A percentile compares a stretch with the other conserved stretches of the same genome.
Conservation (phyloP, 2,113 vertebrate species). For the Neomonachus schauinslandi region DNA sequence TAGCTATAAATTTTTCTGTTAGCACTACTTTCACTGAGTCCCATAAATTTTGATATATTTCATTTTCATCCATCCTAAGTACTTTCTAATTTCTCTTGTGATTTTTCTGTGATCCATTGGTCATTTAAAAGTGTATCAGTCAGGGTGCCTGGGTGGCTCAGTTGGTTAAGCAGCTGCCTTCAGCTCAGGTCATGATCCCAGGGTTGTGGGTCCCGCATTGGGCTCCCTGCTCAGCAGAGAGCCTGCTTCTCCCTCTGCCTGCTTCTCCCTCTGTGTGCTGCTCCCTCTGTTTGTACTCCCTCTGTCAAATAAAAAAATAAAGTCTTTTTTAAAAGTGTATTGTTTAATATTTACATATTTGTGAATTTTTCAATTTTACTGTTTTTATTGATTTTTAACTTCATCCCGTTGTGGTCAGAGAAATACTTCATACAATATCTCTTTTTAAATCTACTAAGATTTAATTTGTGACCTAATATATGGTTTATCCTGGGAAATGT, state of each 20-base stretch:
- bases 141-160: no score
- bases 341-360: not conserved
- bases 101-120: not conserved
- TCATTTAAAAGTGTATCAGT: not conserved
- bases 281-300: no score
- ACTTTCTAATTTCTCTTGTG: not conserved
- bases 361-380: not conserved
- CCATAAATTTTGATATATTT: not conserved
- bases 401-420: not conserved
- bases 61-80: not conserved
- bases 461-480: not conserved
- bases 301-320: no score
- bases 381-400: not conserved
- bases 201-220: no score
- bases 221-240: no score
- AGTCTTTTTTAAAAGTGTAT: not conserved
- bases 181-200: no score
- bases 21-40: not conserved
- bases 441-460: not conserved
- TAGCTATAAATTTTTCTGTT: not conserved
- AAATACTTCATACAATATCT: not conserved
- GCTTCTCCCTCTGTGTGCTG: no score
- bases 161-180: no score
- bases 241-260: no score
- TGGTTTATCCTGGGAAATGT: not conserved